phyloP scores from a whole-genome alignment of 1,140 invertebrate genomes.

The Drosophila prosaltans region DNA sequence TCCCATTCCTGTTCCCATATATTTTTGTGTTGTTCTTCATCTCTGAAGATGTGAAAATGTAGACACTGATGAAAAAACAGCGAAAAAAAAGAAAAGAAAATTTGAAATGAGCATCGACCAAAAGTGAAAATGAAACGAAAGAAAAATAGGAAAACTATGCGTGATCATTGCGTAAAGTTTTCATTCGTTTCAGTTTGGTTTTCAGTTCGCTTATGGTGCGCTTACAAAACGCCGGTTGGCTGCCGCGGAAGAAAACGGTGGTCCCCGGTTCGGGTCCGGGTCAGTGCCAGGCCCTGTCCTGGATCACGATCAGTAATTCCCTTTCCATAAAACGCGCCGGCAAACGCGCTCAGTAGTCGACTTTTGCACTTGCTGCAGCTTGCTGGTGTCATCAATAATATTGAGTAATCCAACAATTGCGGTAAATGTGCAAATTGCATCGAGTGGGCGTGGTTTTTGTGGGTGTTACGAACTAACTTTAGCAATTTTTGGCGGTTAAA shows the following conservation, averaged over 20 bases:
- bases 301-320: background rate
- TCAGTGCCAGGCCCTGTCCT: background rate
- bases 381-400: background rate
- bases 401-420: constrained; percentile 11
- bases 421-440: background rate
- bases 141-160: constrained; percentile 1
- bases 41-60: constrained; percentile 69
- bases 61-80: constrained; percentile 65
- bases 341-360: background rate
- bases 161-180: constrained; percentile 78
- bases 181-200: constrained; percentile 53
- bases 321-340: background rate
- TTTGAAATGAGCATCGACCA: constrained; percentile 43
- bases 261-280: constrained; percentile 37
- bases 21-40: constrained; percentile 27
- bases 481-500: constrained; percentile 73
- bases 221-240: constrained; percentile 77
- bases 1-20: constrained; percentile 9
- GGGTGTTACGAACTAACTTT: constrained; percentile 51
- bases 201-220: constrained; percentile 73
- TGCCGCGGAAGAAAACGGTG: constrained; percentile 52
- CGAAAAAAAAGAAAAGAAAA: constrained; percentile 23
- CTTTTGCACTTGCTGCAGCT: constrained; percentile 30
- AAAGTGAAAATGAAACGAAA: constrained; percentile 24
- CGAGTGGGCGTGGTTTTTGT: background rate